These are phyloP conservation scores for Cheilosia soror DNA, from an alignment of 2,888 invertebrate species.

Conservation along the genomic window DNA sequence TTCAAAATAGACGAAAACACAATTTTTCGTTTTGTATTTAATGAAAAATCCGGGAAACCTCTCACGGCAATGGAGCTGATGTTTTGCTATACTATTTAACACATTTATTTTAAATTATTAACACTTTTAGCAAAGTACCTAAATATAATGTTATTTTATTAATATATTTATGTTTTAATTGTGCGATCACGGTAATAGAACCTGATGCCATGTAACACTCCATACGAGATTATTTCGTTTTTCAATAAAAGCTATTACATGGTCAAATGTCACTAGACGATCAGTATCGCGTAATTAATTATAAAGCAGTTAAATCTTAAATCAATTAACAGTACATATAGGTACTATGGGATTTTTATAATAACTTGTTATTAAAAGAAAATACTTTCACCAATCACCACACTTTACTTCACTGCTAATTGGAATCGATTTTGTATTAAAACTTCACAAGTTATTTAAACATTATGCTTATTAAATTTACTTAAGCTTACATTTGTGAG, in stretches of 20 bases:
- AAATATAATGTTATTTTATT: not conserved
- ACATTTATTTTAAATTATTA: slow-evolving; percentile 13
- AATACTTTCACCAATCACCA: not conserved
- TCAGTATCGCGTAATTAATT: too few species aligned
- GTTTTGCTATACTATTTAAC: not conserved
- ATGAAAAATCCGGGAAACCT: too few species aligned
- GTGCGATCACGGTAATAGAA: not conserved
- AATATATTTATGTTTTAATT: slow-evolving; percentile 1
- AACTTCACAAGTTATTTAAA: not conserved
- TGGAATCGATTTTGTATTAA: not conserved
- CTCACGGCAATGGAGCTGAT: not conserved
- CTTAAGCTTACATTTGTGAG: slow-evolving; percentile 45
- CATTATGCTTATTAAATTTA: too few species aligned
- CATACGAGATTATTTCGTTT: too few species aligned
- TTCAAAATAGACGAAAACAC: too few species aligned
- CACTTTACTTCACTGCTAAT: not conserved
- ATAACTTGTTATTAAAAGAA: not conserved
- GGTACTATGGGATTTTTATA: not conserved
- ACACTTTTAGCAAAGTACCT: slow-evolving; percentile 23
- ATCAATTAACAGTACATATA: too few species aligned
- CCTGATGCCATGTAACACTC: not conserved
- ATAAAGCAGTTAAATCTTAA: too few species aligned
- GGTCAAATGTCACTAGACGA: too few species aligned
- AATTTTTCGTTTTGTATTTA: too few species aligned
- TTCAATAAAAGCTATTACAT: too few species aligned